Base-by-base conservation (phyloP, 2,888 invertebrate species). In the Sminthurinus aureus region DNA sequence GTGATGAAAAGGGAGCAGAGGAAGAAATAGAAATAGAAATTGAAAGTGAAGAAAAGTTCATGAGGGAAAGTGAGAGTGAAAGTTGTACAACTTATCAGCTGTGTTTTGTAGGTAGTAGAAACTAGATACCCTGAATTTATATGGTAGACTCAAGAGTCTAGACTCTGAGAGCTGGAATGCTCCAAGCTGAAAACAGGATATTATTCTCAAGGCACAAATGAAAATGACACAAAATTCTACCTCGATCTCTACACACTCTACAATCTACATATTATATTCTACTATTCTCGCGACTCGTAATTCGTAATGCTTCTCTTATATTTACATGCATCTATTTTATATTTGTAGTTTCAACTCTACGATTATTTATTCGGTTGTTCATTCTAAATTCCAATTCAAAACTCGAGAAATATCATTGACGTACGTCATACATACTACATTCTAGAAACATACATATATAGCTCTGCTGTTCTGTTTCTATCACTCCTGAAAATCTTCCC, bases 201-300 rank as follows among this genome's bases (percentile, higher is more conserved):
- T 71, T 71, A 71, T 71, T 71, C 71, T 24, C 71, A 26, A 26
- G 71, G 71, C 71, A 26, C 71, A 71, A 71, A 71, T 71, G 24
- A 24, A 26, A 24, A 71, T 24, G 71, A 71, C 71, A 67, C 67
- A 71, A 71, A 71, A 71, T 71, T 71, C 15, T 26, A 15, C 26
- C 71, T 26, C 9, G 24, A 15, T 71, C 71, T 26, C 9, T 71
- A 58, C 9, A 18, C 15, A 58, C 9, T 3, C 1, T 58, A 13
- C 58, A 58, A 3, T 58, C 9, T 11, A 8, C 22, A 9, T 8
- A 6, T 52, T 26, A 20, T 51, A 69, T 51, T 51, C 77, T 52
- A 52, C 51, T 20, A 51, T 77, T 51, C 52, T 77, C 77, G n/a
- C n/a, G n/a, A n/a, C n/a, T n/a, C n/a, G n/a, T n/a, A n/a, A n/a